Evolutionary conservation across 1,140 invertebrate genomes (phyloP).

Genomic region (Calephelis virginiensis): DNA sequence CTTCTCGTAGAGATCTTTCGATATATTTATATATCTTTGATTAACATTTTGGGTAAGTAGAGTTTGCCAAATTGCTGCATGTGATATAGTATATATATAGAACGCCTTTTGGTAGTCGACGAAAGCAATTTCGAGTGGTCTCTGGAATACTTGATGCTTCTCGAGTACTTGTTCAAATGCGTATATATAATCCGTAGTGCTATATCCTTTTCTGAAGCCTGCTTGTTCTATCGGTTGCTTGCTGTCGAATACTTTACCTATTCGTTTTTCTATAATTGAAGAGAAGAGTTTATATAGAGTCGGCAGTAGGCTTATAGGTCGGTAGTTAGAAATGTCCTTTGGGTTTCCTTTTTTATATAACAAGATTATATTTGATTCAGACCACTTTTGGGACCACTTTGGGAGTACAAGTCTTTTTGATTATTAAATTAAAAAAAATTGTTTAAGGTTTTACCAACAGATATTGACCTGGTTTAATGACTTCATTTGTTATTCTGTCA

Average conservation of each 20-base stretch:
- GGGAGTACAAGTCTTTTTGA: not conserved
- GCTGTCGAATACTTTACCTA: no score
- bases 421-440: not conserved
- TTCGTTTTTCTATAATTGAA: no score
- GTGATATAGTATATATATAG: no score
- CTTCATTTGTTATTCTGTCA: not conserved
- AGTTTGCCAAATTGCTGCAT: conserved; percentile 19
- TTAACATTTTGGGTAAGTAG: conserved; percentile 12
- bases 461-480: not conserved
- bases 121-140: no score
- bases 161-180: conserved; percentile 20
- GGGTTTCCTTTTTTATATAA: no score
- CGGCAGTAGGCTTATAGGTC: no score
- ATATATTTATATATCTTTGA: conserved; percentile 15
- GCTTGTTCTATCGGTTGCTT: no score
- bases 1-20: conserved; percentile 14
- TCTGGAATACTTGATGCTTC: conserved; percentile 22
- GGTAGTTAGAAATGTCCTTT: no score
- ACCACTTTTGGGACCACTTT: conserved; percentile 19
- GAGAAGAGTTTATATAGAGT: no score
- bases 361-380: no score
- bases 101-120: no score
- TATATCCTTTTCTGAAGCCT: conserved; percentile 19
- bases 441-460: not conserved
- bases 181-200: conserved; percentile 19